Evolutionary conservation across 2,888 invertebrate genomes (phyloP).

Genomic region (Cantharis nigra): DNA sequence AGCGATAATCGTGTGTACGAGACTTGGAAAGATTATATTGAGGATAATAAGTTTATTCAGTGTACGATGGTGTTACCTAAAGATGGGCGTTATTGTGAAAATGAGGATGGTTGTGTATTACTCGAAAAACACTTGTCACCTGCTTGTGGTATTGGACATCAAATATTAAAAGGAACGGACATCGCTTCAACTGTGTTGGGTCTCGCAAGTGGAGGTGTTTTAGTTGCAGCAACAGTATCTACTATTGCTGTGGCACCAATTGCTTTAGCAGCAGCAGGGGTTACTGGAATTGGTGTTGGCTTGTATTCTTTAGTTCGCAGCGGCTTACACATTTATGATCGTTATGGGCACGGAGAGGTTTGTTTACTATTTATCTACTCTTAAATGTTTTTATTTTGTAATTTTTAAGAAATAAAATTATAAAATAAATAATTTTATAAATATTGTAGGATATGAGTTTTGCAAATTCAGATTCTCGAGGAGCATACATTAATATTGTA

Average conservation of each 20-base stretch:
- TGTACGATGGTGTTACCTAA: constrained; percentile 62
- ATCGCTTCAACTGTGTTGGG: constrained; percentile 43
- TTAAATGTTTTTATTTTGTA: too few species aligned
- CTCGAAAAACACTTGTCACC: constrained; percentile 46
- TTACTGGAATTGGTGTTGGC: constrained; percentile 47
- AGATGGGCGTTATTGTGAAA: constrained; percentile 53
- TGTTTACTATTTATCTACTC: neutral
- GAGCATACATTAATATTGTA: constrained; percentile 64
- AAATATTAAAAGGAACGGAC: constrained; percentile 43
- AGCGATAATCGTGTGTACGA: constrained; percentile 60
- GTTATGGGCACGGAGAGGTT: constrained; percentile 60
- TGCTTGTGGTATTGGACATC: constrained; percentile 42
- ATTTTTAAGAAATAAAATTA: too few species aligned
- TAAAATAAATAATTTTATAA: neutral
- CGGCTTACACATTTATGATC: constrained; percentile 57
- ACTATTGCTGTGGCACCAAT: constrained; percentile 58
- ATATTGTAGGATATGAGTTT: constrained; percentile 56
- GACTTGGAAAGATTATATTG: constrained; percentile 60
- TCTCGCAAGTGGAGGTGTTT: constrained; percentile 58
- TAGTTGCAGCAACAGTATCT: constrained; percentile 59
- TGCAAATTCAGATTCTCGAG: constrained; percentile 61
- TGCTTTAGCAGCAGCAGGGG: constrained; percentile 54
- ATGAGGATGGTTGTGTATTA: constrained; percentile 43
- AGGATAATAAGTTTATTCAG: constrained; percentile 59
- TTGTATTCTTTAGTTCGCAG: constrained; percentile 61